Percentiles rank a stretch among this genome's conserved stretches.
Conservation (phyloP, 2,113 vertebrate species). For the Holacanthus passer region DNA sequence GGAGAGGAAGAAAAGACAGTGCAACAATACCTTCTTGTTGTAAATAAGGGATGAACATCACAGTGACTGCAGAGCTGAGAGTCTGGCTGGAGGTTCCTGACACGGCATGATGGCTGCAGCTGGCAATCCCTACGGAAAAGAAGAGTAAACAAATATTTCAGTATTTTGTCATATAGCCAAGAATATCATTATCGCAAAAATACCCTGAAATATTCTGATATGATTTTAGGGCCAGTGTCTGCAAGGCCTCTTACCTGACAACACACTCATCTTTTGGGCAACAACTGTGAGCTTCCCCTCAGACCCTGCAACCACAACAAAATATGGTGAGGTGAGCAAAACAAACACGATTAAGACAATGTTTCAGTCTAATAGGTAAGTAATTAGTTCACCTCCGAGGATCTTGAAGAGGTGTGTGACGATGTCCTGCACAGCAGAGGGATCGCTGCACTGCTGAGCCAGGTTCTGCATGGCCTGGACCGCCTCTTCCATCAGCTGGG, state of each 20-base stretch:
- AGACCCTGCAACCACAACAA: slow-evolving; percentile 86
- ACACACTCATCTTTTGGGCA: slow-evolving; percentile 95
- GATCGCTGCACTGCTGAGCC: slow-evolving; percentile 94
- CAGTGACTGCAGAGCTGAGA: slow-evolving; percentile 86
- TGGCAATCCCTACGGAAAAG: slow-evolving; percentile 89
- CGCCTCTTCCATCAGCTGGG: slow-evolving; percentile 93
- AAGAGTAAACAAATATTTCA: neutral
- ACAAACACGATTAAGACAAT: neutral
- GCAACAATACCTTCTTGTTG: slow-evolving; percentile 92
- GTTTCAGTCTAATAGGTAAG: neutral
- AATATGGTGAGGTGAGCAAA: neutral
- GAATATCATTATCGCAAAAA: no score
- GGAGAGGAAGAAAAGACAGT: neutral
- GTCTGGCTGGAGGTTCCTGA: slow-evolving; percentile 92
- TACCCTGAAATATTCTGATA: no score
- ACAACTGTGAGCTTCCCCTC: slow-evolving; percentile 95
- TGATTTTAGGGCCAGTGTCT: neutral
- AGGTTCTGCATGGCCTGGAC: slow-evolving; percentile 92
- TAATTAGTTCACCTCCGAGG: slow-evolving; percentile 88
- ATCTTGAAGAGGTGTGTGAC: slow-evolving; percentile 93
- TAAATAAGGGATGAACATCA: slow-evolving; percentile 95
- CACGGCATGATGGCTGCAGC: slow-evolving; percentile 92
- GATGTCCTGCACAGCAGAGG: slow-evolving; percentile 88
- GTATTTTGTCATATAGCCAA: no score
- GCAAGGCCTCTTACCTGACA: slow-evolving; percentile 88